Conservation (phyloP, 1,140 invertebrate species). For the Antheraea mylitta region DNA sequence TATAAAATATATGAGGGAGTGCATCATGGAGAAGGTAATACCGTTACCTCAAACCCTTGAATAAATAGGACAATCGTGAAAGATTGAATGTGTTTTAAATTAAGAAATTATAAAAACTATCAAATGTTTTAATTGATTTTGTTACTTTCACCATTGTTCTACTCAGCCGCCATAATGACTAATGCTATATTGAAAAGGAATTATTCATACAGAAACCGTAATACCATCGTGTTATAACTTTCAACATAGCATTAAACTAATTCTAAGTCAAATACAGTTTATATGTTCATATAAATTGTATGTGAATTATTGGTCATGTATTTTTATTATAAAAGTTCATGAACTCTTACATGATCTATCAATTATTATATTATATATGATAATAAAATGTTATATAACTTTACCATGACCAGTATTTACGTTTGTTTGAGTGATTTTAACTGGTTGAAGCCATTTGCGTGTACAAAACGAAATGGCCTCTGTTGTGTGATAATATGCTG, state of each 20-base stretch:
- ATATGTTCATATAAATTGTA: slow-evolving; percentile 51
- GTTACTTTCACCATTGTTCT: slow-evolving; percentile 38
- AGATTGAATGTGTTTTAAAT: slow-evolving; percentile 28
- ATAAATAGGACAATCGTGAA: slow-evolving; percentile 52
- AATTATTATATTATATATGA: not conserved
- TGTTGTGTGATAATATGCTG: slow-evolving; percentile 53
- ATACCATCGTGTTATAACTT: slow-evolving; percentile 13
- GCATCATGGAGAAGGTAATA: slow-evolving; percentile 71
- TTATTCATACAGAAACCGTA: not conserved
- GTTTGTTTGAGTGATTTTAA: not conserved
- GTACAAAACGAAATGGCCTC: slow-evolving; percentile 45
- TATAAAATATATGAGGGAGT: slow-evolving; percentile 74
- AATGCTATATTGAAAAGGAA: slow-evolving; percentile 45
- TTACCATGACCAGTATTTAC: not conserved
- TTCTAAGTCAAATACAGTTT: slow-evolving; percentile 51
- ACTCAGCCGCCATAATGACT: slow-evolving; percentile 21
- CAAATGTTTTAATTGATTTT: slow-evolving; percentile 8
- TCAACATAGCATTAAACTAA: slow-evolving; percentile 50
- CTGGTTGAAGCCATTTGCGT: not conserved
- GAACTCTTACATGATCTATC: slow-evolving; percentile 42
- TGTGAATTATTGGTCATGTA: slow-evolving; percentile 29
- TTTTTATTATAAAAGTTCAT: slow-evolving; percentile 25
- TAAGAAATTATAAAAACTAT: not conserved
- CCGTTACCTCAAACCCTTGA: slow-evolving; percentile 69
- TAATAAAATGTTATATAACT: not conserved